A percentile compares a stretch with the other conserved stretches of the same genome.
phyloP scores from a whole-genome alignment of 2,888 invertebrate genomes.

The Ypsolopha scabrella region DNA sequence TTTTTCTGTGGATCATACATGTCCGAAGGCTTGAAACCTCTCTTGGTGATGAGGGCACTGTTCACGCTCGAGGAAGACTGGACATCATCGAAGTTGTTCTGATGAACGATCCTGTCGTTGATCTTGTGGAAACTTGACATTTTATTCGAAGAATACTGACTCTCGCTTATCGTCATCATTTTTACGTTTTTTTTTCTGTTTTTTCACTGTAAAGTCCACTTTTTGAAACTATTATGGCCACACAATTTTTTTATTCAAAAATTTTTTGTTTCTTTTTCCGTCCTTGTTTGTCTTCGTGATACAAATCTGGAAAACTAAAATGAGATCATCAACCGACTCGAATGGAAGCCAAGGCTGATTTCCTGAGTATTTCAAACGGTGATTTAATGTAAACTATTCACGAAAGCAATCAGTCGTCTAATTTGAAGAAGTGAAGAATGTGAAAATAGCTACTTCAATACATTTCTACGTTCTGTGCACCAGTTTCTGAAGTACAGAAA shows the following conservation, averaged over 20 bases:
- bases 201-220: conserved; percentile 11
- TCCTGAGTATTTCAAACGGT: neutral
- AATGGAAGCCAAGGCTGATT: neutral
- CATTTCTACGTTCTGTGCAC: neutral
- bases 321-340: neutral
- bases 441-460: neutral
- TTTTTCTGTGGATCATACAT: conserved; percentile 84
- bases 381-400: neutral
- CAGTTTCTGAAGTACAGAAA: conserved; percentile 18
- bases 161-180: conserved; percentile 69
- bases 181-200: conserved; percentile 20
- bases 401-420: neutral
- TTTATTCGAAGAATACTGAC: conserved; percentile 63
- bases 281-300: neutral
- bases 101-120: conserved; percentile 58
- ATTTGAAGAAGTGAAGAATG: neutral
- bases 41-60: conserved; percentile 75
- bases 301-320: neutral
- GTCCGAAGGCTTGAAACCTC: conserved; percentile 90
- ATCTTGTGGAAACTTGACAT: conserved; percentile 62
- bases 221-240: conserved; percentile 9
- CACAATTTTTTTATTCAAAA: conserved; percentile 2
- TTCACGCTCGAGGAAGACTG: conserved; percentile 61
- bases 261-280: neutral
- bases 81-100: conserved; percentile 58